Conservation (phyloP, 2,888 invertebrate genomes). For the Epistrophe grossulariae region DNA sequence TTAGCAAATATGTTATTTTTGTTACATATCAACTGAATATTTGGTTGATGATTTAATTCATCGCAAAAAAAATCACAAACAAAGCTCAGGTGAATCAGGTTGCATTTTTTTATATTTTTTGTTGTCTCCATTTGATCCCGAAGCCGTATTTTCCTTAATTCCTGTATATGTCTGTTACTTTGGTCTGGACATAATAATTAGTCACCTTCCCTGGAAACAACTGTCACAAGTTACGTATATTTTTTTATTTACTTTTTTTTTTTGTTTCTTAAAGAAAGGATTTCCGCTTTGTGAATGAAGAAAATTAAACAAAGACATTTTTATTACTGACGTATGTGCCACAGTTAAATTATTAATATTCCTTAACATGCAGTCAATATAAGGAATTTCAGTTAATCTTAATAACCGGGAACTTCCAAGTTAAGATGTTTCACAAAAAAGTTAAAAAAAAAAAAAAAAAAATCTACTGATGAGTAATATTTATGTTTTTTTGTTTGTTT, state of each 20-base stretch:
- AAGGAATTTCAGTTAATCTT: constrained; percentile 51
- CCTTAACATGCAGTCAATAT: background rate
- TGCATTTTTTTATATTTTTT: background rate
- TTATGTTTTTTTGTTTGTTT: background rate
- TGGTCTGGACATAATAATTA: constrained; percentile 14
- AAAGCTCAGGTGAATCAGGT: constrained; percentile 4
- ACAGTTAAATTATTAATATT: constrained; percentile 31
- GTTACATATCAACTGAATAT: no score
- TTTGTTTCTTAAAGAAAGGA: constrained; percentile 9
- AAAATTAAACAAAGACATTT: constrained; percentile 47
- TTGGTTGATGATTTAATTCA: no score
- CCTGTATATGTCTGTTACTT: background rate
- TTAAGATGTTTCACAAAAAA: constrained; percentile 27
- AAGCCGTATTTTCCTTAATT: background rate
- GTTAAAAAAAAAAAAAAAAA: background rate
- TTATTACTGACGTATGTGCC: constrained; percentile 6
- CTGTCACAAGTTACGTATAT: background rate
- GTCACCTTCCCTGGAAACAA: constrained; percentile 18
- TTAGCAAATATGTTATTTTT: no score
- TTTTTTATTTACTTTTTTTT: background rate
- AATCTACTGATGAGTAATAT: constrained; percentile 52
- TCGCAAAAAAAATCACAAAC: background rate
- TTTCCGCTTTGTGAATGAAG: constrained; percentile 50
- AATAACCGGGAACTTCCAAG: constrained; percentile 41
- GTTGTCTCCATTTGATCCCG: background rate